Base-by-base conservation (phyloP, 2,113 vertebrate species). In the Daphoenositta chrysoptera region DNA sequence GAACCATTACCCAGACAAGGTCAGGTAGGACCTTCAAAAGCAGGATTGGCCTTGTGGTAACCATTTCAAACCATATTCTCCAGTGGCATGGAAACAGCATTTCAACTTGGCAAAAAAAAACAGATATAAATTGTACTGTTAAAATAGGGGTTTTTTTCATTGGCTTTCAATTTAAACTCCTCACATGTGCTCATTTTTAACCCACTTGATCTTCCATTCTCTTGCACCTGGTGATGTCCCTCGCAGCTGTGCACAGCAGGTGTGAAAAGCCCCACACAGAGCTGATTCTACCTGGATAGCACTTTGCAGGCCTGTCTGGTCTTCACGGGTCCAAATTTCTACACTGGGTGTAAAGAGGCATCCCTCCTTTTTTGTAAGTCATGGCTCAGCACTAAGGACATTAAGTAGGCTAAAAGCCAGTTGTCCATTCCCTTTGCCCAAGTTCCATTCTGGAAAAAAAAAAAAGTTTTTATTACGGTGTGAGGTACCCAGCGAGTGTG, bases 61-160 rank as follows among this genome's bases (percentile, higher is more conserved):
- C 57, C 80, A 85, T 94, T 96, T 96, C 95, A 96, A 97, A 94
- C 73, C 92, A 77, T 97, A 83, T 96, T 95, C 78, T 95, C 69
- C 61, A 83, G 54, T 90, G 72, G 58, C 61, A 64, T 58, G 88
- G 80, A 95, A 91, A 86, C 51, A 95, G 48, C 53, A 83, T 68
- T 97, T 90, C 64, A 95, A 90, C 51, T 84, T 81, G 31, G 73
- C 39, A 94, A 90, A 92, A 50, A 63, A 40, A 40, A 40, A 40
- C 16, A 78, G 11, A 31, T 47, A 35, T 26, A 79, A 85, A 90
- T 70, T 89, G 58, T 87, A 69, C 57, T 66, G 68, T 93, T 96
- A 81, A 82, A 96, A 61, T 37, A 60, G 18, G n/a, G n/a, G n/a
- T n/a, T n/a, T n/a, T 69, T 71, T 24, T 60, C 28, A 35, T 90